phyloP scores from a whole-genome alignment of 1,140 invertebrate genomes.

The Drosophila serrata region DNA sequence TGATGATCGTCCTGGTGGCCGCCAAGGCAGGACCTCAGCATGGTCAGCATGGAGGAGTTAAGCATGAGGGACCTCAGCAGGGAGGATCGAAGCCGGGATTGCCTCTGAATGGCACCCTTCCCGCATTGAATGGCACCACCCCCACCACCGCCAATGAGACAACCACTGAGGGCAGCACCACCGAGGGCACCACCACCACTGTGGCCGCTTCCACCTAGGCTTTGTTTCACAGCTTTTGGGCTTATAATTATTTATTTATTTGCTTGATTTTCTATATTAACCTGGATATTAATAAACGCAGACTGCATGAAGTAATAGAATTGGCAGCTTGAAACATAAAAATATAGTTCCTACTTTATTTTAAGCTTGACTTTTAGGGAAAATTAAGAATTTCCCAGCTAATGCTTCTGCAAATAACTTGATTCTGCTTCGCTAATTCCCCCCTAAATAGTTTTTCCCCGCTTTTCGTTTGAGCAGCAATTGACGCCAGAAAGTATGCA shows the following conservation, averaged over 20 bases:
- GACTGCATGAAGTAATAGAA: not conserved
- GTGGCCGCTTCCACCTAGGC: not conserved
- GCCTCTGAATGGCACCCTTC: slow-evolving; percentile 23
- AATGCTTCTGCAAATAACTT: slow-evolving; percentile 38
- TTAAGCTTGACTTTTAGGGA: not conserved
- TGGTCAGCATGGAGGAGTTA: not conserved
- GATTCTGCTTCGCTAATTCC: slow-evolving; percentile 24
- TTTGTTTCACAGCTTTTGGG: not conserved
- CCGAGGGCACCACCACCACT: not conserved
- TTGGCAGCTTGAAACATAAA: too few relatives aligned
- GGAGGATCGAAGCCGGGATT: not conserved
- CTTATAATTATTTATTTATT: not conserved
- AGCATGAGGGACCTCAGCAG: not conserved
- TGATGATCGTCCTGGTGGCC: slow-evolving; percentile 36
- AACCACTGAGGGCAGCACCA: slow-evolving; percentile 3
- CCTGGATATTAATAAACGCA: slow-evolving; percentile 6
- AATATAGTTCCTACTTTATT: too few relatives aligned
- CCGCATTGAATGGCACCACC: slow-evolving; percentile 1
- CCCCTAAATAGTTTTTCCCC: not conserved
- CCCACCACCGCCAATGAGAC: not conserved
- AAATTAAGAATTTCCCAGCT: too few relatives aligned
- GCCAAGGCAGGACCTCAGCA: slow-evolving; percentile 14
- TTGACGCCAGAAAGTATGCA: slow-evolving; percentile 58
- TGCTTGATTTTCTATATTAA: not conserved
- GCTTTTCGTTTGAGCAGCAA: slow-evolving; percentile 2